Evolutionary conservation across 1,140 invertebrate genomes (phyloP).

Genomic region (Cydia amplana): DNA sequence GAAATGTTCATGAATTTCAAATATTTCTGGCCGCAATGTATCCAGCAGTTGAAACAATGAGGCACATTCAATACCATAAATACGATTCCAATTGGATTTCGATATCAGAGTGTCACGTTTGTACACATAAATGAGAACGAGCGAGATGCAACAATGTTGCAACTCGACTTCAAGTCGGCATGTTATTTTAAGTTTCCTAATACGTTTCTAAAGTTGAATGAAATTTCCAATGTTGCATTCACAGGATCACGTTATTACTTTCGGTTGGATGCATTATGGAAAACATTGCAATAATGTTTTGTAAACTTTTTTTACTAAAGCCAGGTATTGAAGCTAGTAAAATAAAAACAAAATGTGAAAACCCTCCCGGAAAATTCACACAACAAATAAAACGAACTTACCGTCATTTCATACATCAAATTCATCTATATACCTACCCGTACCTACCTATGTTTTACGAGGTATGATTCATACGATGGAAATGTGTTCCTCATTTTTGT

Average conservation of each 20-base stretch:
- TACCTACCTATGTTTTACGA: too few relatives aligned
- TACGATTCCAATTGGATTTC: neutral
- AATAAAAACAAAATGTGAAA: too few relatives aligned
- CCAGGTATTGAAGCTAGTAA: too few relatives aligned
- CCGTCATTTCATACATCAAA: too few relatives aligned
- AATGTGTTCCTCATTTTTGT: too few relatives aligned
- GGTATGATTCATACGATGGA: too few relatives aligned
- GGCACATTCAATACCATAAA: neutral
- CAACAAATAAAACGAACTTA: too few relatives aligned
- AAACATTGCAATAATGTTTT: neutral
- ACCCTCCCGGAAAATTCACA: too few relatives aligned
- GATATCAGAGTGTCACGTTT: neutral
- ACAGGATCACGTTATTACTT: neutral
- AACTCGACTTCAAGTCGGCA: neutral
- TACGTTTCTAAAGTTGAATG: neutral
- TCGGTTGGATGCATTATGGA: neutral
- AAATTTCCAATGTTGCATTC: neutral
- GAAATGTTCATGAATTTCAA: slow-evolving; percentile 10
- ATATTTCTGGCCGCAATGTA: neutral
- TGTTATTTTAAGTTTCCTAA: neutral
- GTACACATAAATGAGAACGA: neutral
- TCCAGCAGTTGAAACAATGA: slow-evolving; percentile 1
- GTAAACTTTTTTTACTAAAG: slow-evolving; percentile 30
- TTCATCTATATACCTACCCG: too few relatives aligned
- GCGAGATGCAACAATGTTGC: neutral